phyloP scores from a whole-genome alignment of 2,797 vertebrate species.

The Gymnothorax javanicus region DNA sequence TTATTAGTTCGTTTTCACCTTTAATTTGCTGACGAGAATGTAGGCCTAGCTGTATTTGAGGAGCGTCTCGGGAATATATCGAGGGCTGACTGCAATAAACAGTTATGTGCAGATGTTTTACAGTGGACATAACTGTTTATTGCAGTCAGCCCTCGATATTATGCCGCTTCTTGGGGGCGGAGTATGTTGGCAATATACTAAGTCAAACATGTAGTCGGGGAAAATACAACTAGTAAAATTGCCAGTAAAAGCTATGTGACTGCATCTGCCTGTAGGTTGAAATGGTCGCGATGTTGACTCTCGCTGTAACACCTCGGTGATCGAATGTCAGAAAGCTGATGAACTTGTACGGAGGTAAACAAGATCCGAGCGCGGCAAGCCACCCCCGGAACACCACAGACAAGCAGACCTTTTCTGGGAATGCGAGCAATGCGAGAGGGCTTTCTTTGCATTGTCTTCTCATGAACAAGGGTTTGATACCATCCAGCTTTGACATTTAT shows the following conservation, averaged over 20 bases:
- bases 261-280: not conserved
- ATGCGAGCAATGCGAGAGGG: conserved; percentile 42
- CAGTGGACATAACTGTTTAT: too few relatives aligned
- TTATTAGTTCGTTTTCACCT: not conserved
- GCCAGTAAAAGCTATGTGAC: not conserved
- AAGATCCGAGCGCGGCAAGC: conserved; percentile 1
- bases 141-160: too few relatives aligned
- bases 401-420: conserved; percentile 36
- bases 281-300: not conserved
- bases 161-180: too few relatives aligned
- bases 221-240: not conserved
- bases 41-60: not conserved
- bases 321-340: conserved; percentile 2
- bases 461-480: conserved; percentile 43
- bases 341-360: conserved; percentile 25
- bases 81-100: too few relatives aligned
- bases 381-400: conserved; percentile 11
- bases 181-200: too few relatives aligned
- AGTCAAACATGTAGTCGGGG: too few relatives aligned
- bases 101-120: too few relatives aligned
- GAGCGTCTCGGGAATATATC: too few relatives aligned
- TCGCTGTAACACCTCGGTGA: not conserved
- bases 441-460: conserved; percentile 42
- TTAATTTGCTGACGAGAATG: not conserved
- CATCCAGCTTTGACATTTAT: conserved; percentile 43